Percentiles rank a stretch among this genome's conserved stretches.
These are phyloP conservation scores for Metacarcinus magister DNA, from an alignment of 2,888 invertebrate species.

Conservation along the genomic window DNA sequence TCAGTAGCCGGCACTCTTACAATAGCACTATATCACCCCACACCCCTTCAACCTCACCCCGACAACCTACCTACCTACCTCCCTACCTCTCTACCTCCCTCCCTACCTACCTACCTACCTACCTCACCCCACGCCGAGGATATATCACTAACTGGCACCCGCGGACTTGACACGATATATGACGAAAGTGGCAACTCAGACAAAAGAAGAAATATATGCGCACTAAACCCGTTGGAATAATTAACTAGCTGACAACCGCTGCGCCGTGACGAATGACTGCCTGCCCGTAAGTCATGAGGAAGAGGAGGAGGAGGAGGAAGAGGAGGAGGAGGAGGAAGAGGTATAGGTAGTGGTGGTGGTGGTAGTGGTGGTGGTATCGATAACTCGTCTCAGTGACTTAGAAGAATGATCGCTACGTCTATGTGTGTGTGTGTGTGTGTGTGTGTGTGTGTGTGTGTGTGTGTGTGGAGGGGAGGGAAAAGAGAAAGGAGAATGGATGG, in stretches of 20 bases:
- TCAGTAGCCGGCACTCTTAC: conserved; percentile 20
- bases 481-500: neutral
- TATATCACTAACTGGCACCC: conserved; percentile 8
- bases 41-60: neutral
- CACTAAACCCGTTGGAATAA: conserved; percentile 57
- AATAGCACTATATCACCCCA: neutral
- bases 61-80: too few species aligned
- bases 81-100: too few species aligned
- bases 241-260: conserved; percentile 61
- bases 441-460: conserved; percentile 46
- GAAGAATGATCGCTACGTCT: neutral
- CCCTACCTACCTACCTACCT: too few species aligned
- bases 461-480: neutral
- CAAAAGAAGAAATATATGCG: conserved; percentile 23
- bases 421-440: neutral
- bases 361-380: neutral
- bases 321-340: neutral
- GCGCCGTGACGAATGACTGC: conserved; percentile 43
- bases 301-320: conserved; percentile 42
- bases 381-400: conserved; percentile 9
- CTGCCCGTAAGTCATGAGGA: conserved; percentile 18
- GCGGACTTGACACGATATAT: conserved; percentile 23
- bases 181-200: conserved; percentile 20
- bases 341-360: too few species aligned
- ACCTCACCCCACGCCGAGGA: neutral